Base-by-base conservation (phyloP, 2,888 invertebrate species). In the Pocota personata region DNA sequence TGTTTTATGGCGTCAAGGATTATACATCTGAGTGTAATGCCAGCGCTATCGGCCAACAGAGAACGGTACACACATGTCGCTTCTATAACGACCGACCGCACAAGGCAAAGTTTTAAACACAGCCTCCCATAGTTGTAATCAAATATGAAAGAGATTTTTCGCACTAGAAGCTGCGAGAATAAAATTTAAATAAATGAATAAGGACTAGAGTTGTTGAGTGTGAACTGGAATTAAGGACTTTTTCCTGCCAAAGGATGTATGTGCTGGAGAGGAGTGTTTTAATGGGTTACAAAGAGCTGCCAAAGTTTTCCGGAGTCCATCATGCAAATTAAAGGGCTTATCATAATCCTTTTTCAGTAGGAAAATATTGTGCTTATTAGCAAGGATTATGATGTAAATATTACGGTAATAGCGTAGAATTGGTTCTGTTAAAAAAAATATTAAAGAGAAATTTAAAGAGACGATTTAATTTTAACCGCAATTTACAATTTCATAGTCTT, bases 1-100 rank as follows among this genome's bases (percentile, higher is more conserved):
- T 58, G 48, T 58, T 76, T 67, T 58, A 67, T 57, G 72, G 67
- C 73, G 69, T 73, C 69, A 84, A 69, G 73, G 60, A 69, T 75
- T 58, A 76, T 46, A 79, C 50, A 76, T 58, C 71, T 46, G 37
- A 71, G 64, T 71, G 71, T 79, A 57, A 64, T 75, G 79, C 50
- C 69, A 75, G 43, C 75, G 60, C 71, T 84, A 60, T 80, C 71
- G 40, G 52, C 35, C 57, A 62, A 21, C 24, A 58, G 35, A 19
- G 14, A 35, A 21, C 32, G 6, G 14, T 19, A 21, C 35, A 32
- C 50, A 58, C 43, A 67, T 37, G 30, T 8, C 10, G 6, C 24
- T 24, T 4, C 24, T 24, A 24, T 24, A 24, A 24, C 4, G 24
- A 24, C 24, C 24, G 4, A 50, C 67, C 46, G 30, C 57, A 82